These are phyloP conservation scores for Alentia gelatinosa DNA, from an alignment of 2,888 invertebrate species.

Conservation along the genomic window DNA sequence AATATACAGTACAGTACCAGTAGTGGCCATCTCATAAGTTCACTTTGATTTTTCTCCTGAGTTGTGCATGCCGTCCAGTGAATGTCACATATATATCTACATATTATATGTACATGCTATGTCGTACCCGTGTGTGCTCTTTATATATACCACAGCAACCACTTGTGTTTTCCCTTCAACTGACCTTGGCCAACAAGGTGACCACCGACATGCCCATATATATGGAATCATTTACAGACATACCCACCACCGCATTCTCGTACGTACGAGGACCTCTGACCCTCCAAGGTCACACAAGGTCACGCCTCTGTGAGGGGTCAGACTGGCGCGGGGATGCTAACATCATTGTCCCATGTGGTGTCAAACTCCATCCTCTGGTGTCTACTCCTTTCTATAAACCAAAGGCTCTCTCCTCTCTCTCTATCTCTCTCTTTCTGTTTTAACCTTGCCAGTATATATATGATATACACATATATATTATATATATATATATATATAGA, in stretches of 20 bases:
- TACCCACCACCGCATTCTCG: neutral
- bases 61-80: conserved; percentile 48
- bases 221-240: neutral
- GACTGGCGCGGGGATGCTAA: neutral
- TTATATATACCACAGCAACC: conserved; percentile 26
- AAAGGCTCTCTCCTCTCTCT: neutral
- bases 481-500: no score
- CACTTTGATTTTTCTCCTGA: conserved; percentile 54
- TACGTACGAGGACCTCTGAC: neutral
- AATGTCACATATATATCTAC: conserved; percentile 45
- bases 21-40: conserved; percentile 69
- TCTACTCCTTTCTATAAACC: neutral
- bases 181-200: neutral
- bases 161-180: conserved; percentile 25
- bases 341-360: neutral
- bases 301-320: neutral
- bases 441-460: neutral
- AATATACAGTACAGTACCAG: conserved; percentile 50
- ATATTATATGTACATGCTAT: conserved; percentile 46
- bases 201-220: neutral
- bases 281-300: neutral
- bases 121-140: conserved; percentile 1
- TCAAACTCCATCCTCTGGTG: neutral
- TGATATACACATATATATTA: no score
- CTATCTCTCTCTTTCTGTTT: neutral